A percentile compares a stretch with the other conserved stretches of the same genome.
Evolutionary conservation across 2,113 vertebrate genomes (phyloP).

Genomic region (Spermophilus dauricus): DNA sequence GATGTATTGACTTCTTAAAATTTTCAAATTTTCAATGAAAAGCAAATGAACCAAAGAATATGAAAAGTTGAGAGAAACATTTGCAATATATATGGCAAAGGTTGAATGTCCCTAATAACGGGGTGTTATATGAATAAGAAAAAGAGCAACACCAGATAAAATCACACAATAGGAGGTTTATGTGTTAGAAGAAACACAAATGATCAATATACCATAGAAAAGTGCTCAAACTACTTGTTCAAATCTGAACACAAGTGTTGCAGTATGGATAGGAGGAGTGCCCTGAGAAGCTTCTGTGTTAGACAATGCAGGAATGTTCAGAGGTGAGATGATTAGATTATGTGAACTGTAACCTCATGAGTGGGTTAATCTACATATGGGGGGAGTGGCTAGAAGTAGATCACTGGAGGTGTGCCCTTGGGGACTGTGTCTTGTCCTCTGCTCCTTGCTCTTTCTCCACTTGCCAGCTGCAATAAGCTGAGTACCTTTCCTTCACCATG

Average conservation of each 20-base stretch:
- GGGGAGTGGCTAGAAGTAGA: no score
- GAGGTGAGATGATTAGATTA: no score
- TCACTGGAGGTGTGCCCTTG: no score
- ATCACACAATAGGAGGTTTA: background rate
- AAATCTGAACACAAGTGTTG: background rate
- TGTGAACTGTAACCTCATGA: no score
- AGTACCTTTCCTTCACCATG: no score
- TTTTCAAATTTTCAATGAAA: background rate
- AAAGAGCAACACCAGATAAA: background rate
- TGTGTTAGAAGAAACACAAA: background rate
- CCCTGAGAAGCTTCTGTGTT: no score
- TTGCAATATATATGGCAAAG: background rate
- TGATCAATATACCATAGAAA: background rate
- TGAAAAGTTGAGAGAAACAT: background rate
- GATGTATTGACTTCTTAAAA: background rate
- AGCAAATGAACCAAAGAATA: background rate
- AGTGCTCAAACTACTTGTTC: background rate
- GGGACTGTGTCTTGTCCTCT: no score
- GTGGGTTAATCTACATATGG: no score
- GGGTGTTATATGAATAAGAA: background rate
- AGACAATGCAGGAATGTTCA: no score
- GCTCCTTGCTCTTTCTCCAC: no score
- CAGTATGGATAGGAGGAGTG: no score
- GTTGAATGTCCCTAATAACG: background rate
- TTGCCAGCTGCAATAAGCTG: no score